phyloP scores from a whole-genome alignment of 2,888 invertebrate genomes.

The Sphaeridia pumilis region DNA sequence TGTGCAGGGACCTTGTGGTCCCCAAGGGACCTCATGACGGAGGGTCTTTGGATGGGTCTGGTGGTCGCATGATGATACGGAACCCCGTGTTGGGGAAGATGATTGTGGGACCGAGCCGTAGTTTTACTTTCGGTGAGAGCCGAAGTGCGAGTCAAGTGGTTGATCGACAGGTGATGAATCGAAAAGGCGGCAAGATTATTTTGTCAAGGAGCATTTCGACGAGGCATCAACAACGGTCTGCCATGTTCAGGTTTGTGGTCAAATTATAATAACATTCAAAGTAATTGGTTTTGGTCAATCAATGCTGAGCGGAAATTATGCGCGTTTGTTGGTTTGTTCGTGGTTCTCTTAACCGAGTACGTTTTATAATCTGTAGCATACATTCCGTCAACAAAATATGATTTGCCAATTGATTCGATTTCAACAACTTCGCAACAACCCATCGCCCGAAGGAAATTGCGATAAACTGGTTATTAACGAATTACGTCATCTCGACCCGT shows the following conservation, averaged over 20 bases:
- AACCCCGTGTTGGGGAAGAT: not conserved
- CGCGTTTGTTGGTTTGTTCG: too few species aligned
- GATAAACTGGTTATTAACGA: too few species aligned
- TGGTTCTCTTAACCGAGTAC: too few species aligned
- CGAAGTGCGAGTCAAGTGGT: not conserved
- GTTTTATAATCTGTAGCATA: too few species aligned
- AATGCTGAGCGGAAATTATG: too few species aligned
- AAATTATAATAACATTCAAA: not conserved
- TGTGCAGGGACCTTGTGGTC: not conserved
- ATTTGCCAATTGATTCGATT: too few species aligned
- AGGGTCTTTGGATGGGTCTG: not conserved
- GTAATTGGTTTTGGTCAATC: not conserved
- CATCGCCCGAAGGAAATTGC: too few species aligned
- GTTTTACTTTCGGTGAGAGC: constrained; percentile 1
- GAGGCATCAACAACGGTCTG: not conserved
- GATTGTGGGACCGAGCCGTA: not conserved
- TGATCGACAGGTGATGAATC: not conserved
- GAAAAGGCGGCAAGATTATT: constrained; percentile 1
- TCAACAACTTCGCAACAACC: too few species aligned
- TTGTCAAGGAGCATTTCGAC: not conserved
- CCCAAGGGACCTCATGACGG: not conserved
- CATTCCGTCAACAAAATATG: too few species aligned
- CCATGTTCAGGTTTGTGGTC: constrained; percentile 2
- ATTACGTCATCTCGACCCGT: too few species aligned
- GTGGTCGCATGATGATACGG: not conserved